Evolutionary conservation across 2,888 invertebrate genomes (phyloP).

Genomic region (Ctena decussata): DNA sequence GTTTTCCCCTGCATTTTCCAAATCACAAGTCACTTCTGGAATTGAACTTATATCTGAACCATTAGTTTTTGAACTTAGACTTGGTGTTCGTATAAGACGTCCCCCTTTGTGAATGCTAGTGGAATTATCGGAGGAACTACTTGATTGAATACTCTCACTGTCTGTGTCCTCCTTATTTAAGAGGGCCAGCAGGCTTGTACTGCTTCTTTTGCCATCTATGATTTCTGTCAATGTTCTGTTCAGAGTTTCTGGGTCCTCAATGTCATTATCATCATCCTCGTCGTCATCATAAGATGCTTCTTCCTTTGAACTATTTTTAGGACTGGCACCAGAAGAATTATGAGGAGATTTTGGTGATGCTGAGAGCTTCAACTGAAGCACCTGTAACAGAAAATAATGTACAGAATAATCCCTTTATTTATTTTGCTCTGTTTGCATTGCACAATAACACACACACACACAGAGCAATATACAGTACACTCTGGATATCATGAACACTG

Average conservation of each 20-base stretch:
- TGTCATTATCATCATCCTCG: slow-evolving; percentile 74
- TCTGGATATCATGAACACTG: too few species aligned
- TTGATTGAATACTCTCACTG: slow-evolving; percentile 63
- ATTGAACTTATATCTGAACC: slow-evolving; percentile 7
- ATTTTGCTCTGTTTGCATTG: too few species aligned
- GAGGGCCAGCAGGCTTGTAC: slow-evolving; percentile 58
- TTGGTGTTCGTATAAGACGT: slow-evolving; percentile 4
- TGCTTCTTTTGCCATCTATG: slow-evolving; percentile 77
- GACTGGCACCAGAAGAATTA: slow-evolving; percentile 37
- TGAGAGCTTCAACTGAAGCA: slow-evolving; percentile 83
- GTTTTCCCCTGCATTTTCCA: background rate
- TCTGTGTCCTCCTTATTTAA: slow-evolving; percentile 63
- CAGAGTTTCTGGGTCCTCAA: slow-evolving; percentile 80
- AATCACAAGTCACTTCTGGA: background rate
- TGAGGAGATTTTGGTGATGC: slow-evolving; percentile 61
- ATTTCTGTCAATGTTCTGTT: slow-evolving; percentile 82
- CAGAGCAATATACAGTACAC: too few species aligned
- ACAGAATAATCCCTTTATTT: too few species aligned
- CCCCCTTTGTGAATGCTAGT: background rate
- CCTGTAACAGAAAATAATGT: slow-evolving; percentile 73
- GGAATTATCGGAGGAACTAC: slow-evolving; percentile 59
- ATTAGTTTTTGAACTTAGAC: background rate
- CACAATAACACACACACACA: too few species aligned
- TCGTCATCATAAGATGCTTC: slow-evolving; percentile 72
- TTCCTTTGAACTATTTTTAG: slow-evolving; percentile 36